A percentile compares a stretch with the other conserved stretches of the same genome.
Evolutionary conservation across 2,797 vertebrate species (phyloP).

Genomic region (Eulemur mongoz): DNA sequence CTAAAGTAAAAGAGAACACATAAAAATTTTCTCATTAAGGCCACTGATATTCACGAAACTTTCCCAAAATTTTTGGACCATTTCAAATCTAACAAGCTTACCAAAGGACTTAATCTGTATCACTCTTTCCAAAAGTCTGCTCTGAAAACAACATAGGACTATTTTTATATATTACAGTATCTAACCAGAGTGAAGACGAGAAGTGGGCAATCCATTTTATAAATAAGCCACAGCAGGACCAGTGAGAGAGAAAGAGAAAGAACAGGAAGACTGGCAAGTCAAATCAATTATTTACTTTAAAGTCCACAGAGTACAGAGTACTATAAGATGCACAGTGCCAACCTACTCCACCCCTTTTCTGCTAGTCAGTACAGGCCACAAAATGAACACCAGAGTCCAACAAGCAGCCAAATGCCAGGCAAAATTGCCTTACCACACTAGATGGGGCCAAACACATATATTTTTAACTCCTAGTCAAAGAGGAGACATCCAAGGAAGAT

Average conservation of each 20-base stretch:
- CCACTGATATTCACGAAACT: slow-evolving; percentile 8
- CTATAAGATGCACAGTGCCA: slow-evolving; percentile 27
- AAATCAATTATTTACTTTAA: slow-evolving; percentile 65
- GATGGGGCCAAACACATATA: background rate
- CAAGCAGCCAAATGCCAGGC: background rate
- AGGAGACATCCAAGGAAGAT: background rate
- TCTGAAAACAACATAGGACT: background rate
- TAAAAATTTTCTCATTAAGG: background rate
- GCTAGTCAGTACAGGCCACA: slow-evolving; percentile 18
- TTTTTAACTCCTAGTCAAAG: slow-evolving; percentile 12
- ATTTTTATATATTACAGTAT: background rate
- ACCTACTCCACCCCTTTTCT: background rate
- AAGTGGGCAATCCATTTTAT: slow-evolving; percentile 37
- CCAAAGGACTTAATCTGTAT: background rate
- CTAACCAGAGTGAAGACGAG: slow-evolving; percentile 37
- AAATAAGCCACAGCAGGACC: slow-evolving; percentile 30
- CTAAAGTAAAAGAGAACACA: background rate
- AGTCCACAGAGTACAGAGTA: slow-evolving; percentile 44
- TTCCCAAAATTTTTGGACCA: background rate
- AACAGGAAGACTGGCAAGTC: slow-evolving; percentile 41
- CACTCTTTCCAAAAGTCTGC: background rate
- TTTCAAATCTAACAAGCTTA: slow-evolving; percentile 29
- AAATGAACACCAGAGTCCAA: slow-evolving; percentile 40
- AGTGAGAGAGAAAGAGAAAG: background rate
- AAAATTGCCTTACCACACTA: slow-evolving; percentile 13